A percentile compares a stretch with the other conserved stretches of the same genome.
These are phyloP conservation scores for Sericinus montela DNA, from an alignment of 2,888 invertebrate genomes.

Conservation along the genomic window DNA sequence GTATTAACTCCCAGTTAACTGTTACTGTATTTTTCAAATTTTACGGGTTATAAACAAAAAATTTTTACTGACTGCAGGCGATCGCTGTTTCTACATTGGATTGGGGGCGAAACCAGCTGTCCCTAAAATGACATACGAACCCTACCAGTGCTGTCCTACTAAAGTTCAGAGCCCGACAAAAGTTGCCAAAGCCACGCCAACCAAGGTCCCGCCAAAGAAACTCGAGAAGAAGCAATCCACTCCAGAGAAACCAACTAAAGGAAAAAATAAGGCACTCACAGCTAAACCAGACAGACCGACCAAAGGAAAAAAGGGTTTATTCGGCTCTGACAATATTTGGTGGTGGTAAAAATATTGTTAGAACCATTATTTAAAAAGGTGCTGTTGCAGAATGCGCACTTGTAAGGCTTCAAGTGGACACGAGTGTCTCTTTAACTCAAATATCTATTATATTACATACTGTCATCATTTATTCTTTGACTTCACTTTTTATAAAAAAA, in stretches of 20 bases:
- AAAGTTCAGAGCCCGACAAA: slow-evolving; percentile 88
- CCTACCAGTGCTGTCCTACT: slow-evolving; percentile 95
- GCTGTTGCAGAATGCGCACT: slow-evolving; percentile 54
- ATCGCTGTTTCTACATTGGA: slow-evolving; percentile 98
- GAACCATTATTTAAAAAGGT: slow-evolving; percentile 47
- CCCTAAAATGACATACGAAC: slow-evolving; percentile 89
- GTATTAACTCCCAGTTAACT: slow-evolving; percentile 69
- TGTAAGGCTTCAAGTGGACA: slow-evolving; percentile 69
- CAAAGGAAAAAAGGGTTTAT: slow-evolving; percentile 89
- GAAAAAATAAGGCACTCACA: slow-evolving; percentile 71
- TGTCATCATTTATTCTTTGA: slow-evolving; percentile 54
- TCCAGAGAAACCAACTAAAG: slow-evolving; percentile 57
- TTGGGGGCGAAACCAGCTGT: slow-evolving; percentile 91
- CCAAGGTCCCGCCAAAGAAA: slow-evolving; percentile 80
- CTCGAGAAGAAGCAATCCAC: slow-evolving; percentile 64
- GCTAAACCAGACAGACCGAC: slow-evolving; percentile 77
- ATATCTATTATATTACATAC: slow-evolving; percentile 42
- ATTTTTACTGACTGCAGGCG: slow-evolving; percentile 97
- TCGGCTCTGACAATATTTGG: slow-evolving; percentile 91
- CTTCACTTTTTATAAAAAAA: slow-evolving; percentile 37
- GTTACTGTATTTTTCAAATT: slow-evolving; percentile 49
- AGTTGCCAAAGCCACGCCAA: slow-evolving; percentile 86
- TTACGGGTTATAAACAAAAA: slow-evolving; percentile 82
- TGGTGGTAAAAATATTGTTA: slow-evolving; percentile 83
- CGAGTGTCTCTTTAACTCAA: slow-evolving; percentile 53